Conservation (phyloP, 2,888 invertebrate genomes). For the Drosophila picticornis region DNA sequence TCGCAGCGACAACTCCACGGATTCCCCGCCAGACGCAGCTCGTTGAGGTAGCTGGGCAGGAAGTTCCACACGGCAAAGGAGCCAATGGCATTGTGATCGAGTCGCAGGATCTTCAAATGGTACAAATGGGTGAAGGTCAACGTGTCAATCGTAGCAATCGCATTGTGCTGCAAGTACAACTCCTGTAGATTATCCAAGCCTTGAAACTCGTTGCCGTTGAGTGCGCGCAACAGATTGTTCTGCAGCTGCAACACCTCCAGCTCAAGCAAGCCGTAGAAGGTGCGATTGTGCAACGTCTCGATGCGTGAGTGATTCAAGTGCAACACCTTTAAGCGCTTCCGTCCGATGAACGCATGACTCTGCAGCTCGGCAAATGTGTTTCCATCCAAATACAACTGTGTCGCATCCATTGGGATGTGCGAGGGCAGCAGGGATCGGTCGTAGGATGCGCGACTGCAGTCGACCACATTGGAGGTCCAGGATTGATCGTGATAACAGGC, state of each 20-base stretch:
- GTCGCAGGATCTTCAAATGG: constrained; percentile 92
- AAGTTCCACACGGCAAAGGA: constrained; percentile 93
- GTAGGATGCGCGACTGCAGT: constrained; percentile 93
- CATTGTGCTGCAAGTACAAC: constrained; percentile 94
- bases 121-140: constrained; percentile 93
- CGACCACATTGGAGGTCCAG: constrained; percentile 97
- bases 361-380: constrained; percentile 94
- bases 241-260: constrained; percentile 93
- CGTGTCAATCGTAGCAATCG: constrained; percentile 92
- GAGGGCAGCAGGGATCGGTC: constrained; percentile 93
- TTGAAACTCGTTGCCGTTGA: constrained; percentile 93
- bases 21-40: constrained; percentile 91
- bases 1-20: constrained; percentile 96
- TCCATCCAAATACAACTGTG: constrained; percentile 96
- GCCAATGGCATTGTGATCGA: constrained; percentile 93
- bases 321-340: constrained; percentile 94
- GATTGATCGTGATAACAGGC: constrained; percentile 97
- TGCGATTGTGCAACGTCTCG: constrained; percentile 93
- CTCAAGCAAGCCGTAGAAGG: constrained; percentile 94
- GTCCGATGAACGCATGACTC: constrained; percentile 96
- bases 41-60: constrained; percentile 88
- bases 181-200: constrained; percentile 93
- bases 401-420: constrained; percentile 97
- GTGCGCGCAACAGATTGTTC: constrained; percentile 92
- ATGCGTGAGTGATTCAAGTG: constrained; percentile 96